Conservation (phyloP, 2,797 vertebrate species). For the Schizopygopsis malacanthus region DNA sequence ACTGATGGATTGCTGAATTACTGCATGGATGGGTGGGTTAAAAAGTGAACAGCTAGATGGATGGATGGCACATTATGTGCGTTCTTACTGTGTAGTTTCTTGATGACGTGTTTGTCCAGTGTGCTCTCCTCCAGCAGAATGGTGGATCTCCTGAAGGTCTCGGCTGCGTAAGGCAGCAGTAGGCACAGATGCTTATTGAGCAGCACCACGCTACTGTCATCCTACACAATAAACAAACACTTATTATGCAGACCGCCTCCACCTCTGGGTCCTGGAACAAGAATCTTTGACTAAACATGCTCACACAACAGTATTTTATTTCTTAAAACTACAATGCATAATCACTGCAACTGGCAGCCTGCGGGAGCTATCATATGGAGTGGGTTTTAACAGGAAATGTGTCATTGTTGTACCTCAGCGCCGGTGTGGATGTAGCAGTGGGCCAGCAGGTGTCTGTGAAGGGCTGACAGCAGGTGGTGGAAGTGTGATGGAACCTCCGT, state of each 20-base stretch:
- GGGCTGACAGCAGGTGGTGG: slow-evolving; percentile 81
- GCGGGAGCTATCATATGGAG: neutral
- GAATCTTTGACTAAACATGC: neutral
- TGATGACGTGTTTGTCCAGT: slow-evolving; percentile 78
- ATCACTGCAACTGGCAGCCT: neutral
- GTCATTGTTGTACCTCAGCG: slow-evolving; percentile 69
- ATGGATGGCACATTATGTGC: neutral
- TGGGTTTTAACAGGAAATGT: slow-evolving; percentile 14
- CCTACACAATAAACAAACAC: slow-evolving; percentile 65
- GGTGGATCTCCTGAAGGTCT: slow-evolving; percentile 79
- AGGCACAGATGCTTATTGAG: slow-evolving; percentile 82
- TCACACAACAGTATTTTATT: slow-evolving; percentile 1
- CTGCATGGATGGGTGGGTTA: neutral
- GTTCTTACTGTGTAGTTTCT: slow-evolving; percentile 81
- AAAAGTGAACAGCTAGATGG: neutral
- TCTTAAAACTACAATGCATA: neutral
- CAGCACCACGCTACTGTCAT: slow-evolving; percentile 76
- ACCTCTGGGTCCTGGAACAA: neutral
- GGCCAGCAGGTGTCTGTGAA: slow-evolving; percentile 83
- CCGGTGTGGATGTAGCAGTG: slow-evolving; percentile 80
- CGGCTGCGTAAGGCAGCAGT: slow-evolving; percentile 80
- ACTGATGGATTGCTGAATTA: neutral
- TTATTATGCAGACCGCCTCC: neutral
- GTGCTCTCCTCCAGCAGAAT: slow-evolving; percentile 79
- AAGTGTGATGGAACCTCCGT: slow-evolving; percentile 82